Evolutionary conservation across 2,888 invertebrate genomes (phyloP).

Genomic region (Bembecia ichneumoniformis): DNA sequence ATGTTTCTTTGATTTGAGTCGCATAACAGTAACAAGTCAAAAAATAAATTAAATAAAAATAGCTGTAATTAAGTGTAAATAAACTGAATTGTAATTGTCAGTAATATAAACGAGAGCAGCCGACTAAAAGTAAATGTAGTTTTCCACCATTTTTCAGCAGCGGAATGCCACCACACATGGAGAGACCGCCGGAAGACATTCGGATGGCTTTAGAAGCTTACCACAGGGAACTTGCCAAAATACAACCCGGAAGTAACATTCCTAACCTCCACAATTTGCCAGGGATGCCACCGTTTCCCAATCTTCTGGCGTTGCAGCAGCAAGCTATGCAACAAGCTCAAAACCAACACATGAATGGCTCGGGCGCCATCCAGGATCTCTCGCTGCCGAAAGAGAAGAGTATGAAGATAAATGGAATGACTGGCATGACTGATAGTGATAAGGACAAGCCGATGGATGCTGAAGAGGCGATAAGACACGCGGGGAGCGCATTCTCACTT

Average conservation of each 20-base stretch:
- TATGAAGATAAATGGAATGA: slow-evolving; percentile 76
- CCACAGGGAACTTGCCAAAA: slow-evolving; percentile 92
- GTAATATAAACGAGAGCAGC: slow-evolving; percentile 8
- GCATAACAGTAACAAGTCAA: background rate
- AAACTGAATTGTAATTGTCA: background rate
- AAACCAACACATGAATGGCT: slow-evolving; percentile 75
- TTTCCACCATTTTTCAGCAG: slow-evolving; percentile 90
- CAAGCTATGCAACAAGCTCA: slow-evolving; percentile 61
- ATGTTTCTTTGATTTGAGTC: slow-evolving; percentile 29
- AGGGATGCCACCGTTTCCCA: slow-evolving; percentile 73
- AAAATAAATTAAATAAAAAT: background rate
- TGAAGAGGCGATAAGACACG: slow-evolving; percentile 82
- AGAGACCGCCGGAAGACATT: slow-evolving; percentile 83
- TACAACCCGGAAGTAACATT: slow-evolving; percentile 79
- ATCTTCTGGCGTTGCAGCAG: slow-evolving; percentile 85
- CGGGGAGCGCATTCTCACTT: slow-evolving; percentile 88
- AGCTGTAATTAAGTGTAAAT: background rate
- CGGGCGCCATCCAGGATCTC: slow-evolving; percentile 83
- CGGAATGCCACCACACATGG: slow-evolving; percentile 74
- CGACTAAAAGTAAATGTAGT: slow-evolving; percentile 76
- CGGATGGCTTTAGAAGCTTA: slow-evolving; percentile 92
- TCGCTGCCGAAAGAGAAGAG: slow-evolving; percentile 85
- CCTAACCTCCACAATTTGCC: slow-evolving; percentile 68
- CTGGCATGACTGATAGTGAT: slow-evolving; percentile 78
- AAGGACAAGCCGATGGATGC: slow-evolving; percentile 75